These are phyloP conservation scores for Chaetophractus vellerosus DNA, from an alignment of 2,797 vertebrate species.

Conservation along the genomic window DNA sequence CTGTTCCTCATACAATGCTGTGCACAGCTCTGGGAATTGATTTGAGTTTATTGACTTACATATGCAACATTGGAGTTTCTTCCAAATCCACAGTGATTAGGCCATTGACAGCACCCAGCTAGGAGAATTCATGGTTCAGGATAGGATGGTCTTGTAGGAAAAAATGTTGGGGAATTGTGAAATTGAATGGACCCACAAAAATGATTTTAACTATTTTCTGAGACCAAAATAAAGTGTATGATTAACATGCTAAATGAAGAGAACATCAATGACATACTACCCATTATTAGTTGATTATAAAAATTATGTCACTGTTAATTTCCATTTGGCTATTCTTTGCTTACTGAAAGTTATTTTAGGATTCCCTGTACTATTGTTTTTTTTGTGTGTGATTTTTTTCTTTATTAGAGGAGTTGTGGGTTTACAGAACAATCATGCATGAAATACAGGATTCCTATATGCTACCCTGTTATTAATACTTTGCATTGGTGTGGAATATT, in stretches of 20 bases:
- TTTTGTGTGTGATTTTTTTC: too few relatives aligned
- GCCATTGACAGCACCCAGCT: not conserved
- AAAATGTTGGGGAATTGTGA: not conserved
- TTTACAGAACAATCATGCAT: too few relatives aligned
- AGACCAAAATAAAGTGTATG: slow-evolving; percentile 24
- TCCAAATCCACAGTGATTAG: not conserved
- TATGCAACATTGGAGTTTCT: not conserved
- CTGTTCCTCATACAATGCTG: not conserved
- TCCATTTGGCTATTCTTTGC: slow-evolving; percentile 7
- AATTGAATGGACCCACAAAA: not conserved
- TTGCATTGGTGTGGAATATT: too few relatives aligned
- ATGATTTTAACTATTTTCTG: slow-evolving; percentile 7
- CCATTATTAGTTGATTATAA: not conserved
- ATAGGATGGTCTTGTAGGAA: not conserved
- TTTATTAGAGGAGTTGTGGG: too few relatives aligned
- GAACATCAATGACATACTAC: not conserved
- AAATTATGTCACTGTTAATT: not conserved
- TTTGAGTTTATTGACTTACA: not conserved
- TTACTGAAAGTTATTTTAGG: slow-evolving; percentile 7
- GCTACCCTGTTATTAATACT: too few relatives aligned
- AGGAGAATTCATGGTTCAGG: slow-evolving; percentile 7
- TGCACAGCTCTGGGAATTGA: not conserved
- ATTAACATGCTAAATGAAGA: not conserved
- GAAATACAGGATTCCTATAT: too few relatives aligned
- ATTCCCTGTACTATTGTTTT: not conserved